Base-by-base conservation (phyloP, 37 sponge, comb jelly and placozoan species). In the Eunapius fragilis region DNA sequence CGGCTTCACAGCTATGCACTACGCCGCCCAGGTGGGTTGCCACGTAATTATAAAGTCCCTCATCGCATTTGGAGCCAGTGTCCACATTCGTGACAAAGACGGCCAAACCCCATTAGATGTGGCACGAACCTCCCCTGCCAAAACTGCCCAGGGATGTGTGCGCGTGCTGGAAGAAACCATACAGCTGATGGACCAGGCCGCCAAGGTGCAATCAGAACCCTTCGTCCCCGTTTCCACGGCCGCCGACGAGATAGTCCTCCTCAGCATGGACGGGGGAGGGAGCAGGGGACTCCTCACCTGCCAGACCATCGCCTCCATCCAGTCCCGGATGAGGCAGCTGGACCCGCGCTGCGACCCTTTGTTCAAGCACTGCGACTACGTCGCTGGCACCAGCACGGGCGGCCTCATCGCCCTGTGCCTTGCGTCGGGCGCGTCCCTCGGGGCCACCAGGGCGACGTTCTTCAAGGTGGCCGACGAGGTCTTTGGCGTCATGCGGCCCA, bases 381-480 rank as follows among this genome's bases (percentile, higher is more conserved):
- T 89, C 9, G 93, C 87, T 23, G 93, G 93, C 9, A 88, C 93
- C 74, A 92, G 93, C 77, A 82, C 89, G 17, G 93, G 93, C 12
- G 86, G 73, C 31, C 76, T 92, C 76, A 67, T 86, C 12, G 31
- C 76, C 32, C 67, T 81, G 0, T 74, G 70, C 41, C 24, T 85
- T 37, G 31, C 71, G 0, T 80, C 24, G 0, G 14, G 30, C 31
- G 78, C 70, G 23, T n/a, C 30, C 37, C 31, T 77, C 0, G 32
- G 70, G 25, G 75, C 72, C 31, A 26, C 33, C 37, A 69, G 80
- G 37, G 37, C 67, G 2, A 68, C 74, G 25, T 72, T 79, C 71
- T 79, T 83, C 48, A 28, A 68, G 24, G 30, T 84, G 25, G 67
- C 71, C 17, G 72, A 74, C 49, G 79, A 85, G 31, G 80, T 80